phyloP scores from a whole-genome alignment of 2,888 invertebrate genomes.

The Galeopsomyia nigrocyanea region DNA sequence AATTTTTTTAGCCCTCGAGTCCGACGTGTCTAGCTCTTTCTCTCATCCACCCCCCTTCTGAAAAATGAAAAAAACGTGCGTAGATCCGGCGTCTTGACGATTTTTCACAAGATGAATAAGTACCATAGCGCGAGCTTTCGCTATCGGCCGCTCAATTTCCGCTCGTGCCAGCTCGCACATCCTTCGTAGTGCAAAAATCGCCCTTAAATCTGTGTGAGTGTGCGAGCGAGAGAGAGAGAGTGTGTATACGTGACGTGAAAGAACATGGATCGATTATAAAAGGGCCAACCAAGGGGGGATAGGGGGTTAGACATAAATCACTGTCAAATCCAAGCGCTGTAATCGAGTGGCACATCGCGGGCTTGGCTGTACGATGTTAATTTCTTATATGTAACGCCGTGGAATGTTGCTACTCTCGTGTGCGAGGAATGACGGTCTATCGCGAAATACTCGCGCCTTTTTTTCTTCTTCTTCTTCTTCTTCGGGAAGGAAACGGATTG shows the following conservation, averaged over 20 bases:
- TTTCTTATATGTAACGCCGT: conserved; percentile 29
- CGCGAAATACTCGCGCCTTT: too few relatives aligned
- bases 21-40: background rate
- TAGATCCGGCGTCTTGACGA: conserved; percentile 30
- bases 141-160: conserved; percentile 39
- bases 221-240: conserved; percentile 41
- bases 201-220: conserved; percentile 41
- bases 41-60: background rate
- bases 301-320: conserved; percentile 59
- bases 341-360: conserved; percentile 59
- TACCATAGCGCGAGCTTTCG: conserved; percentile 15
- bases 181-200: conserved; percentile 40
- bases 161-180: conserved; percentile 34
- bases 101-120: conserved; percentile 44
- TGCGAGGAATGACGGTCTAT: conserved; percentile 12
- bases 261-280: conserved; percentile 46
- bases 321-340: conserved; percentile 60
- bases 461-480: too few relatives aligned
- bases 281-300: conserved; percentile 42
- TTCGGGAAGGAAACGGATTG: conserved; percentile 29
- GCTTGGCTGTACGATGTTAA: conserved; percentile 36
- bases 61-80: conserved; percentile 37
- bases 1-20: conserved; percentile 36
- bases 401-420: conserved; percentile 35
- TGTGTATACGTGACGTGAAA: conserved; percentile 43